A percentile compares a stretch with the other conserved stretches of the same genome.
Evolutionary conservation across 2,888 invertebrate genomes (phyloP).

Genomic region (Aproaerema taeniolella): DNA sequence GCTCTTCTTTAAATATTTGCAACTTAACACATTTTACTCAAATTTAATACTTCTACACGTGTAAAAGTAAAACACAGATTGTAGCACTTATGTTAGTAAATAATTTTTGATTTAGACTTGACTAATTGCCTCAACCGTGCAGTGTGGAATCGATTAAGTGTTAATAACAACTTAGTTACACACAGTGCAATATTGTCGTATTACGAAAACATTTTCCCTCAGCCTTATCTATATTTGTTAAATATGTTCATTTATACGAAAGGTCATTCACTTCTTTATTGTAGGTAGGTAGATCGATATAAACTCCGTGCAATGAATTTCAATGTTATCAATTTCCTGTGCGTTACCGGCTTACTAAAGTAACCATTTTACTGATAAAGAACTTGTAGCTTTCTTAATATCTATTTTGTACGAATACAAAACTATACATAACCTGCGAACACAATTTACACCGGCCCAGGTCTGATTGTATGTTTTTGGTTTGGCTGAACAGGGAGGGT

Average conservation of each 20-base stretch:
- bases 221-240: constrained; percentile 36
- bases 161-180: constrained; percentile 20
- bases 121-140: not conserved
- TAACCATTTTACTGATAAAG: constrained; percentile 5
- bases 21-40: too few relatives aligned
- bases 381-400: not conserved
- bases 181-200: constrained; percentile 30
- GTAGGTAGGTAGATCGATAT: constrained; percentile 16
- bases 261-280: constrained; percentile 31
- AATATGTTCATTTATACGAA: constrained; percentile 23
- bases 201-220: constrained; percentile 28
- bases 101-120: too few relatives aligned
- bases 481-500: constrained; percentile 53
- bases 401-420: not conserved
- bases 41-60: too few relatives aligned
- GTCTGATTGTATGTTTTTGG: constrained; percentile 42
- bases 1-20: too few relatives aligned
- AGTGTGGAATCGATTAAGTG: constrained; percentile 16
- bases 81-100: too few relatives aligned
- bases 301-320: constrained; percentile 10
- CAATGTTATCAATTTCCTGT: constrained; percentile 17
- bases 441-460: constrained; percentile 36
- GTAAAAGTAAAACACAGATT: too few relatives aligned
- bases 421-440: constrained; percentile 46
- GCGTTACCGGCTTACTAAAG: constrained; percentile 6